These are phyloP conservation scores for Syrphus vitripennis DNA, from an alignment of 2,888 invertebrate genomes.

Conservation along the genomic window DNA sequence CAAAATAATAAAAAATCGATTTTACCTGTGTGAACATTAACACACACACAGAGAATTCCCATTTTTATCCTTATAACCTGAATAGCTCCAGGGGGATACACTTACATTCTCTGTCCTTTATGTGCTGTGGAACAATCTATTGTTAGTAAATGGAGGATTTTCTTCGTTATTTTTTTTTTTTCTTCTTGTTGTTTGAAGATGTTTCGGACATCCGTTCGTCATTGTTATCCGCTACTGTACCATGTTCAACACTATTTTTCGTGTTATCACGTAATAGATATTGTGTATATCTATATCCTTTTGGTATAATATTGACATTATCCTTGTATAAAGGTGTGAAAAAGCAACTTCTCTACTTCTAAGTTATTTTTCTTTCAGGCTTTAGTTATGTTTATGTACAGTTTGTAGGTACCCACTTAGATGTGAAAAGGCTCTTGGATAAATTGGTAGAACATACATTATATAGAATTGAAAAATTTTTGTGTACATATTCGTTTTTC, in stretches of 20 bases:
- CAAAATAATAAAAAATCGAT: conserved; percentile 38
- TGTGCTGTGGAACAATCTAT: conserved; percentile 15
- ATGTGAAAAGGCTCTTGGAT: background rate
- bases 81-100: conserved; percentile 5
- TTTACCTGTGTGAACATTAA: conserved; percentile 22
- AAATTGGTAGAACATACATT: background rate
- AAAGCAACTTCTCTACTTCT: background rate
- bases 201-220: conserved; percentile 60
- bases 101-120: background rate
- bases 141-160: conserved; percentile 8
- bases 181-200: conserved; percentile 24
- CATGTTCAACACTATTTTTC: conserved; percentile 9
- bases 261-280: background rate
- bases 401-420: too few relatives aligned
- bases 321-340: conserved; percentile 19
- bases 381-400: background rate
- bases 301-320: conserved; percentile 26
- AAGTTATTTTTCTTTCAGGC: background rate
- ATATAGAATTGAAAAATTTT: background rate
- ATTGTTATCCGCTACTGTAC: conserved; percentile 20
- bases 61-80: background rate
- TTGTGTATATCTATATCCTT: background rate
- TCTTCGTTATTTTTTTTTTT: background rate
- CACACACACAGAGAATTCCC: background rate
- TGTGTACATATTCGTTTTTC: background rate